Conservation (phyloP, 2,888 invertebrate species). For the Leptopilina syphax region DNA sequence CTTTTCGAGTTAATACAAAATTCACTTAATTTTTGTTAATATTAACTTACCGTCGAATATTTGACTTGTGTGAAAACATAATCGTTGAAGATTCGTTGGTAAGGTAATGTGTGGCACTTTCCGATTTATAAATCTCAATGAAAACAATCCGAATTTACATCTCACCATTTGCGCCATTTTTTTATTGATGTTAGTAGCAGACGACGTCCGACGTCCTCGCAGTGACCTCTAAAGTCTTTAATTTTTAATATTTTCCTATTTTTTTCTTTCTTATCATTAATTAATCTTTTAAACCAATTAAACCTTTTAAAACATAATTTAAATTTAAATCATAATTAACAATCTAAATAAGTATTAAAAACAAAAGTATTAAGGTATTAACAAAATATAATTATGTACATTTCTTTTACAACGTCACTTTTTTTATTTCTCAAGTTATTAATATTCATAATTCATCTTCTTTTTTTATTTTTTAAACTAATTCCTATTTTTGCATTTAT, state of each 20-base stretch:
- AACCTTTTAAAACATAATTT: too few relatives aligned
- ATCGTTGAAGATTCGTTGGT: slow-evolving; percentile 67
- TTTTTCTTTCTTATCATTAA: too few relatives aligned
- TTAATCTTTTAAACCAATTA: too few relatives aligned
- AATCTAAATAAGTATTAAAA: too few relatives aligned
- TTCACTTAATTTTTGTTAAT: background rate
- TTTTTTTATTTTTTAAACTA: too few relatives aligned
- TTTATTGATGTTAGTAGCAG: slow-evolving; percentile 49
- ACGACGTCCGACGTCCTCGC: slow-evolving; percentile 25
- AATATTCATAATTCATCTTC: too few relatives aligned
- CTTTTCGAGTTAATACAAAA: background rate
- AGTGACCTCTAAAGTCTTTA: slow-evolving; percentile 20
- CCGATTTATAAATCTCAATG: slow-evolving; percentile 62
- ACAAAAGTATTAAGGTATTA: too few relatives aligned
- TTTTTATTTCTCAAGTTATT: too few relatives aligned
- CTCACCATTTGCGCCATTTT: slow-evolving; percentile 71
- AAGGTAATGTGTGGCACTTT: slow-evolving; percentile 61
- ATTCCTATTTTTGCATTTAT: too few relatives aligned
- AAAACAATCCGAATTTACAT: slow-evolving; percentile 64
- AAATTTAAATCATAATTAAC: too few relatives aligned
- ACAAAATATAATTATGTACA: too few relatives aligned
- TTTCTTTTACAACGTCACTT: too few relatives aligned
- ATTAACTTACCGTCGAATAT: slow-evolving; percentile 68
- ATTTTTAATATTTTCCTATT: background rate
- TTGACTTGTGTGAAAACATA: slow-evolving; percentile 73